Percentiles rank a stretch among this genome's conserved stretches.
Evolutionary conservation across 2,888 invertebrate genomes (phyloP).

Genomic region (Lepeophtheirus nordmannii): DNA sequence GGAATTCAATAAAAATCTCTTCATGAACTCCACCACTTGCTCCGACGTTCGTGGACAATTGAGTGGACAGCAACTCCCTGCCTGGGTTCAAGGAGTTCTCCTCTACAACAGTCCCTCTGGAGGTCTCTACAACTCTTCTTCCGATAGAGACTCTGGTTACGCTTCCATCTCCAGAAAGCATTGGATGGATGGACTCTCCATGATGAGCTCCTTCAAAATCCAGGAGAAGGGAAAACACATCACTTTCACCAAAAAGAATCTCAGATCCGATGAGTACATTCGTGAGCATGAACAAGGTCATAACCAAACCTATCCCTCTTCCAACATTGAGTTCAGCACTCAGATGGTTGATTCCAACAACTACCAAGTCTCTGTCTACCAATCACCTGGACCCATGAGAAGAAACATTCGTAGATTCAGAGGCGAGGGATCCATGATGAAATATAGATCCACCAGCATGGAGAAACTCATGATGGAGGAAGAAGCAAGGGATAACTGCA

Average conservation of each 20-base stretch:
- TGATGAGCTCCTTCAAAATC: background rate
- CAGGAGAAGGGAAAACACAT: background rate
- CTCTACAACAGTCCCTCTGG: slow-evolving; percentile 5
- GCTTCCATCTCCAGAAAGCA: background rate
- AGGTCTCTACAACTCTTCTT: background rate
- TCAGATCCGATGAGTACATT: background rate
- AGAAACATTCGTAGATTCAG: too few species aligned
- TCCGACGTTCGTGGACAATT: background rate
- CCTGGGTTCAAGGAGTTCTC: background rate
- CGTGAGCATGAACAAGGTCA: background rate
- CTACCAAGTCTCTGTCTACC: too few species aligned
- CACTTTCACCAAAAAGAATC: background rate
- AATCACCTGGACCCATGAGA: too few species aligned
- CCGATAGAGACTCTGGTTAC: too few species aligned
- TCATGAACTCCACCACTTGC: background rate
- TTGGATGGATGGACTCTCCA: background rate
- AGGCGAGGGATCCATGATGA: too few species aligned
- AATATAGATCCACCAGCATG: too few species aligned
- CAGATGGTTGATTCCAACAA: too few species aligned
- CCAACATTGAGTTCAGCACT: too few species aligned
- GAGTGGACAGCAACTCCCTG: background rate
- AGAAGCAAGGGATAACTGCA: slow-evolving; percentile 35
- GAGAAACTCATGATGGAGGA: too few species aligned
- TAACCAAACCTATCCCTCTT: too few species aligned
- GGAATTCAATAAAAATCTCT: background rate